phyloP scores from a whole-genome alignment of 1,140 invertebrate genomes.

The Apis cerana region DNA sequence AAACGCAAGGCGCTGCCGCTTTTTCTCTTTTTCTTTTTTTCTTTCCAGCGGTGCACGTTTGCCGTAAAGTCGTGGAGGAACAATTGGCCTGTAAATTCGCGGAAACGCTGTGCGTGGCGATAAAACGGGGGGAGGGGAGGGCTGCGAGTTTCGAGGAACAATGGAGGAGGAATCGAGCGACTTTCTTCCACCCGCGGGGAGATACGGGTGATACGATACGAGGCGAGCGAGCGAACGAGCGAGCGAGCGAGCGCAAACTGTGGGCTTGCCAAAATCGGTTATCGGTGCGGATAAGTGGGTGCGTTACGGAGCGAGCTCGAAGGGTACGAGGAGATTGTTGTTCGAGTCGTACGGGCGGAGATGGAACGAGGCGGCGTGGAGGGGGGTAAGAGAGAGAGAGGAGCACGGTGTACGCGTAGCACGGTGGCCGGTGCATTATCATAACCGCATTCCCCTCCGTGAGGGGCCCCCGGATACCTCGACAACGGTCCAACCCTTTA shows the following conservation, averaged over 20 bases:
- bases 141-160: constrained; percentile 39
- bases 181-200: too few species aligned
- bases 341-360: too few species aligned
- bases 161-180: constrained; percentile 30
- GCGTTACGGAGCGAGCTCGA: constrained; percentile 43
- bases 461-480: constrained; percentile 70
- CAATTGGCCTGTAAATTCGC: constrained; percentile 51
- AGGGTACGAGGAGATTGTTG: background rate
- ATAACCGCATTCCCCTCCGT: constrained; percentile 78
- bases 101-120: background rate
- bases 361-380: background rate
- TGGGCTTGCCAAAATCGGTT: constrained; percentile 63
- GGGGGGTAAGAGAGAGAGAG: background rate
- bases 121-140: constrained; percentile 23
- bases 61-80: constrained; percentile 27
- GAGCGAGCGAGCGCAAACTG: constrained; percentile 12
- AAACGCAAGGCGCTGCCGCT: too few species aligned
- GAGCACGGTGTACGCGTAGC: constrained; percentile 73
- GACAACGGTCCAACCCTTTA: constrained; percentile 71
- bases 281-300: constrained; percentile 60
- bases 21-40: too few species aligned
- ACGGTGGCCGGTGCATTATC: constrained; percentile 80
- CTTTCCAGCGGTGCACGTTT: background rate
- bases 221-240: constrained; percentile 22
- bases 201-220: background rate